A percentile compares a stretch with the other conserved stretches of the same genome.
Evolutionary conservation across 2,113 vertebrate genomes (phyloP).

Genomic region (Atrichornis clamosus): DNA sequence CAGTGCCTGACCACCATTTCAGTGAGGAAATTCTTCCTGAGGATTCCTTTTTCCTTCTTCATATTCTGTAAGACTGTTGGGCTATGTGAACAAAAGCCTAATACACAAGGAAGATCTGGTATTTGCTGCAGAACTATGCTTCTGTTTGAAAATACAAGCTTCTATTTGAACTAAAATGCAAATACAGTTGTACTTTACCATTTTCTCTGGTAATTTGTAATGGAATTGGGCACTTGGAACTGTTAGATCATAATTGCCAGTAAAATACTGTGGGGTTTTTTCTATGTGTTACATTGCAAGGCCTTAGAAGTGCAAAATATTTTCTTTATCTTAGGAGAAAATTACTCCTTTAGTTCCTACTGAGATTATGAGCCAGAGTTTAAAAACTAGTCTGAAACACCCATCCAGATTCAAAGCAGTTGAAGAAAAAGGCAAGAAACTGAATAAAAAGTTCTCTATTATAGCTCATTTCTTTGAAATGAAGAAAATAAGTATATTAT

Average conservation of each 20-base stretch:
- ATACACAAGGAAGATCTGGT: neutral
- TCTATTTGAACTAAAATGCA: neutral
- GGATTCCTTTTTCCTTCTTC: neutral
- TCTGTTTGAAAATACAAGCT: neutral
- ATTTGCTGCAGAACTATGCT: neutral
- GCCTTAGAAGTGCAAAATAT: neutral
- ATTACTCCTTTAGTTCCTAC: neutral
- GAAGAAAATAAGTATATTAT: neutral
- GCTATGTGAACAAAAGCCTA: fast-evolving
- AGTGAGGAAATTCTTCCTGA: neutral
- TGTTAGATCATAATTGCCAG: neutral
- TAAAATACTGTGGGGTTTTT: neutral
- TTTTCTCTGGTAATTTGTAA: neutral
- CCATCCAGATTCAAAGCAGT: neutral
- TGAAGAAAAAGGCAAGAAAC: neutral
- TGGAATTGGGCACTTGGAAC: neutral
- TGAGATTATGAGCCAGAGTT: neutral
- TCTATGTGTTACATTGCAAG: neutral
- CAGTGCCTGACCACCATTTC: neutral
- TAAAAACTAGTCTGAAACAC: neutral
- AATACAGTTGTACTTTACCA: neutral
- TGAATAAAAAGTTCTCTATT: neutral
- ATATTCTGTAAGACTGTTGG: neutral
- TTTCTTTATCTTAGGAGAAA: neutral
- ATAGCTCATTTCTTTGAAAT: neutral